These are phyloP conservation scores for Acyrthosiphon pisum DNA, from an alignment of 1,140 invertebrate genomes.

Conservation along the genomic window DNA sequence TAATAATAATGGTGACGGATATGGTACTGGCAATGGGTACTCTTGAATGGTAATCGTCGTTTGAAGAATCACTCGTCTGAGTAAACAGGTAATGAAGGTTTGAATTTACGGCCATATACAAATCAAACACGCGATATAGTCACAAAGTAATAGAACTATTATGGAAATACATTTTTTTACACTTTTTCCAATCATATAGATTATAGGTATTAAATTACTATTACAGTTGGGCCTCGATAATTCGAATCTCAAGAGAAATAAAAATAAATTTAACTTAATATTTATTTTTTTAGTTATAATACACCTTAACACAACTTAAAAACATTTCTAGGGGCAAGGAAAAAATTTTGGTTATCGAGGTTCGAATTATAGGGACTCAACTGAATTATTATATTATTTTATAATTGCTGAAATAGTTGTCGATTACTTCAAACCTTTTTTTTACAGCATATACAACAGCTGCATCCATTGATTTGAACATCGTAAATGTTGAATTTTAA, in stretches of 20 bases:
- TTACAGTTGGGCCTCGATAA: too few species aligned
- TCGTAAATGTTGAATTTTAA: neutral
- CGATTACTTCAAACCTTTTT: neutral
- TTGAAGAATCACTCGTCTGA: neutral
- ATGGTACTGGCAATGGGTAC: too few species aligned
- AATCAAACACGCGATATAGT: neutral
- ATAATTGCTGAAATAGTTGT: neutral
- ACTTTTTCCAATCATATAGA: too few species aligned
- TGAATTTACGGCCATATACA: neutral
- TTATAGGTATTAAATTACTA: too few species aligned
- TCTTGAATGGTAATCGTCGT: neutral
- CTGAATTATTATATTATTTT: neutral
- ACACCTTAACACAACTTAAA: too few species aligned
- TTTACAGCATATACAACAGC: neutral
- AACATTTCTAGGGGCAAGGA: too few species aligned
- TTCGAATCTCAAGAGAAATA: too few species aligned
- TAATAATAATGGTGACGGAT: neutral
- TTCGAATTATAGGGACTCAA: too few species aligned
- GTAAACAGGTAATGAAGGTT: neutral
- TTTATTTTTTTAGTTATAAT: too few species aligned
- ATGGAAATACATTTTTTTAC: neutral
- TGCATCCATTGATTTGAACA: too few species aligned
- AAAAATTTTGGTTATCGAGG: too few species aligned
- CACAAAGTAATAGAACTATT: neutral
- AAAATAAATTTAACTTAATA: too few species aligned